Base-by-base conservation (phyloP, 2,888 invertebrate genomes). In the Drymonia ruficornis region DNA sequence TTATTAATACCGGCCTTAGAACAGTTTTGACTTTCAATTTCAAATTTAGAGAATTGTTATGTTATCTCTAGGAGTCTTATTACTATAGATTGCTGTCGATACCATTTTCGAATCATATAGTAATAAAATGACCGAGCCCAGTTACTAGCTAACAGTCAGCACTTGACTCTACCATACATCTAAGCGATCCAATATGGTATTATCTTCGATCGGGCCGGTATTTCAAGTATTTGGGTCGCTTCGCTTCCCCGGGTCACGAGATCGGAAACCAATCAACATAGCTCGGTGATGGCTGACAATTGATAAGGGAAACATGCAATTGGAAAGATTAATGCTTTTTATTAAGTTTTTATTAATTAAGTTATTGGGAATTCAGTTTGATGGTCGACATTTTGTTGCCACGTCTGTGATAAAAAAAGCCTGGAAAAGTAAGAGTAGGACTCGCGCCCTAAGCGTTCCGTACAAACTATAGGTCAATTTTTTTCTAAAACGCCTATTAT, bases 251-350 rank as follows among this genome's bases (percentile, higher is more conserved):
- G 78, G 77, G 72, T 78, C 75, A 76, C 63, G 63, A 54, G 76
- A 80, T 70, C 64, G 82, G 81, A 81, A 82, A 76, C 78, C 77
- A 75, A 82, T 83, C 77, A 76, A 73, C 79, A 78, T 84, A 79
- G 75, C 80, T 77, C 67, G 64, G 70, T 60, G 62, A 67, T 68
- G 54, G 66, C 67, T 70, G 54, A 49, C 61, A 61, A 71, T 47
- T 65, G 65, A 69, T 56, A 53, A 70, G 51, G 67, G 59, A 7
- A 58, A 67, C 67, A 56, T 58, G 50, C 61, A 60, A 63, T 62
- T 61, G 54, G 43, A 71, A 63, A 69, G 59, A 51, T 69, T 47
- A 59, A 55, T 62, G 50, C 57, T 45, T 31, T 42, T 56, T 59
- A 60, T 59, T 63, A n/a, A n/a, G 61, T 59, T 54, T 47, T 55